Conservation (phyloP, 2,113 vertebrate genomes). For the Notothenia rossii region DNA sequence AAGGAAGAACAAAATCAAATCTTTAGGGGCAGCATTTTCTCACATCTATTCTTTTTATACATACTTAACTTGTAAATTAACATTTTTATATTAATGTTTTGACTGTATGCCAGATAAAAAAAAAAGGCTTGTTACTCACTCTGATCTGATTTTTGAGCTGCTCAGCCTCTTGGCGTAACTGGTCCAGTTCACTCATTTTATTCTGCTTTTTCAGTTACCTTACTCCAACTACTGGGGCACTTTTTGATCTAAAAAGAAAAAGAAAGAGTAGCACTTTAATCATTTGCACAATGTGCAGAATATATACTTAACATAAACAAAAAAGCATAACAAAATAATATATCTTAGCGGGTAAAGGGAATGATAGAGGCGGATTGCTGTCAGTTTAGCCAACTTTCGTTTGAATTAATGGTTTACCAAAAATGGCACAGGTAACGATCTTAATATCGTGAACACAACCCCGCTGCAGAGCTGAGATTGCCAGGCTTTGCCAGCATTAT, state of each 20-base stretch:
- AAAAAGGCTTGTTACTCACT: constrained; percentile 82
- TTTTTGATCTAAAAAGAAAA: constrained; percentile 84
- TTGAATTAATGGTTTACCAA: neutral
- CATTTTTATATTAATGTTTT: neutral
- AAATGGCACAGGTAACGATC: constrained; percentile 4
- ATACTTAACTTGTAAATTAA: neutral
- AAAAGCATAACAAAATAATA: neutral
- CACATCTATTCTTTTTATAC: neutral
- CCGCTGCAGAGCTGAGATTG: constrained; percentile 74
- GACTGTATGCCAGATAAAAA: no score
- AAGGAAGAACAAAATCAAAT: neutral
- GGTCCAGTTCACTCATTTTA: constrained; percentile 99
- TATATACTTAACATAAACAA: neutral
- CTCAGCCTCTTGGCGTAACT: constrained; percentile 99
- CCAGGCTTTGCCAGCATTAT: constrained; percentile 79
- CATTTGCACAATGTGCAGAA: neutral
- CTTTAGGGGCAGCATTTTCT: neutral
- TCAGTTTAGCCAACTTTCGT: no score
- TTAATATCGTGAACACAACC: constrained; percentile 80
- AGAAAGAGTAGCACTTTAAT: constrained; percentile 3
- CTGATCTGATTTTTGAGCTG: constrained; percentile 99
- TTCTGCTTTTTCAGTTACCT: constrained; percentile 86
- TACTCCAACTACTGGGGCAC: constrained; percentile 88
- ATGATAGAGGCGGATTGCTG: no score
- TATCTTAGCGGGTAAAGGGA: no score